Evolutionary conservation across 2,113 vertebrate genomes (phyloP), one percentile per base, ranked within the genome.

Genomic region (Theristicus caerulescens): DNA sequence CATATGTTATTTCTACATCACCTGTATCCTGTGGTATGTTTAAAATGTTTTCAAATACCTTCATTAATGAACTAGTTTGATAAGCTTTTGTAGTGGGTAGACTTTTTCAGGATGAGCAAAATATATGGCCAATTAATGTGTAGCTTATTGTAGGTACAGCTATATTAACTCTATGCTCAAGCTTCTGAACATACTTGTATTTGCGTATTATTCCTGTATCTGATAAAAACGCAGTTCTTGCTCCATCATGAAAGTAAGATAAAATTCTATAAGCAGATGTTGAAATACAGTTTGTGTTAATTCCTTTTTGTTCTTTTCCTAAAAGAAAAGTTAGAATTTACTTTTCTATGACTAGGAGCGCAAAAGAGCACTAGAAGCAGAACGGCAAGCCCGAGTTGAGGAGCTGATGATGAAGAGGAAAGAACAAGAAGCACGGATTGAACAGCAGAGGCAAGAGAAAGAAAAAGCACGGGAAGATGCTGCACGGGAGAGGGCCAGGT

Each of bases 401-500:
- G 99, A 99, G 97, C 94, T 99, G 95, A 88, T 99, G 84, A 98
- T 99, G 94, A 98, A 98, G 84, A 98, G 99, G 91, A 99, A 98
- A 52, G 99, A 99, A 55, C 99, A 99, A 69, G 99, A 99, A 87
- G 99, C 99, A 7, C 98, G 99, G 4, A 99, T 99, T 76, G 99
- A 99, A 29, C 99, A 99, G 90, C 99, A 99, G 97, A 97, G 98
- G 72, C 99, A 99, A 66, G 99, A 99, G 92, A 99, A 99, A 77
- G 99, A 99, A 70, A 98, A 98, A 72, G 99, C 99, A 4, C 98
- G 99, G 19, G 99, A 99, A 78, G 99, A 99, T 64, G 99, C 99
- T 6, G 99, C 99, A 6, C 97, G 99, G 20, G 99, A 99, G 94
- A 98, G 99, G 88, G 99, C 99, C 46, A 99, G 99, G 99, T 99